Percentiles rank a stretch among this genome's conserved stretches.
phyloP scores from a whole-genome alignment of 2,113 vertebrate genomes.

The Amazona vittata region DNA sequence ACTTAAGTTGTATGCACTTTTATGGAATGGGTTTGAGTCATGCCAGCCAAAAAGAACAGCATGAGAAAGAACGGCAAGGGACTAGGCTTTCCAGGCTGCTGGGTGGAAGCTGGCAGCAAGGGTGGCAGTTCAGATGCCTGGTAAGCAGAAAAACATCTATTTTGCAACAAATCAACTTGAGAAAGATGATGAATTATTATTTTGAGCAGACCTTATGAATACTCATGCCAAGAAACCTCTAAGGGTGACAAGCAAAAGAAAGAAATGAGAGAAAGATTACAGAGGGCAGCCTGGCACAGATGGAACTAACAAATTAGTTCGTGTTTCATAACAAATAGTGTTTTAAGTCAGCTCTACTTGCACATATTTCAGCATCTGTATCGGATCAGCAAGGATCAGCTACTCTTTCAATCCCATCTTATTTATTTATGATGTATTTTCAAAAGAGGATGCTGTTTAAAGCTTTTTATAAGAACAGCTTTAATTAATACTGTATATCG shows the following conservation, averaged over 20 bases:
- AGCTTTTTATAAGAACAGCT: slow-evolving; percentile 53
- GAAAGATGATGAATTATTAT: not conserved
- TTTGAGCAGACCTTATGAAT: not conserved
- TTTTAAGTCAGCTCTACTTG: slow-evolving; percentile 35
- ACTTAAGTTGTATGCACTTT: not conserved
- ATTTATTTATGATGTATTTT: slow-evolving; percentile 44
- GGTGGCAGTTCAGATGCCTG: not conserved
- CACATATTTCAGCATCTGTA: slow-evolving; percentile 27
- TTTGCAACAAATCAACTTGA: not conserved
- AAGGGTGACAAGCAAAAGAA: not conserved
- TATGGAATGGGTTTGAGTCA: not conserved
- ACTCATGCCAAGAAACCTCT: not conserved
- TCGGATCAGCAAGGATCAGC: slow-evolving; percentile 28
- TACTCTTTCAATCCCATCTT: slow-evolving; percentile 45
- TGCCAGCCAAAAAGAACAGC: not conserved
- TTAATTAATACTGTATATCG: not conserved
- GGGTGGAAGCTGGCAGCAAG: not conserved
- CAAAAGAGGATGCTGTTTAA: slow-evolving; percentile 30
- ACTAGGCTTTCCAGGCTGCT: not conserved
- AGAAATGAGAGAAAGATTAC: not conserved
- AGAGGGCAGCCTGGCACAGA: not conserved
- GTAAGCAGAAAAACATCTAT: not conserved
- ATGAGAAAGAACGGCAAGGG: rapidly evolving
- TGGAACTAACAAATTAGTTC: not conserved
- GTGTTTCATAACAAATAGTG: not conserved